These are phyloP conservation scores for Mythimna lalbum DNA, from an alignment of 2,888 invertebrate genomes.

Conservation along the genomic window DNA sequence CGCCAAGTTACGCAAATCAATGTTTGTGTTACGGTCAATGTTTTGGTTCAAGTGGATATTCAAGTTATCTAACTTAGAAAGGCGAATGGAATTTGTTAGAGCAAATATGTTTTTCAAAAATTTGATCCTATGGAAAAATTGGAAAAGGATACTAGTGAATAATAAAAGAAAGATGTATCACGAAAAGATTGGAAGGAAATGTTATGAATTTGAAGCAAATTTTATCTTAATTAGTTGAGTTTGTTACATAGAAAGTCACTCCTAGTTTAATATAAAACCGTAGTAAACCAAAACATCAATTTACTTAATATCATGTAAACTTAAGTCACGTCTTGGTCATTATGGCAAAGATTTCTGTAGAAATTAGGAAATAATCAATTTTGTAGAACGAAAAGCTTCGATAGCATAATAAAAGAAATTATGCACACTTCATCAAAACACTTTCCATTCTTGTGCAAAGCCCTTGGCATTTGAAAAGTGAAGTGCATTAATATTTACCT, in stretches of 20 bases:
- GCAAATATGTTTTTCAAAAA: neutral
- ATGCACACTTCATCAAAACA: constrained; percentile 24
- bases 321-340: constrained; percentile 25
- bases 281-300: neutral
- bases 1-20: constrained; percentile 57
- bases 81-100: neutral
- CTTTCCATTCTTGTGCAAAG: constrained; percentile 35
- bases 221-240: too few relatives aligned
- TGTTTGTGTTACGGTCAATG: constrained; percentile 53
- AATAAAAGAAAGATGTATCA: neutral
- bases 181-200: too few relatives aligned
- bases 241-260: neutral
- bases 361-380: constrained; percentile 51
- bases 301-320: neutral
- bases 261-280: neutral
- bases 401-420: constrained; percentile 35
- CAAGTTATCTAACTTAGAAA: constrained; percentile 28
- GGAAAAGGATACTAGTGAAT: too few relatives aligned
- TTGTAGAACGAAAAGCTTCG: constrained; percentile 19
- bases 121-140: neutral
- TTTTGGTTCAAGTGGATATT: constrained; percentile 22
- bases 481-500: neutral
- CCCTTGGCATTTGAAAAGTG: constrained; percentile 12
- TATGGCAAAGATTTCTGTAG: constrained; percentile 3
- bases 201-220: neutral